Conservation (phyloP, 2,113 vertebrate species). For the Physeter macrocephalus region DNA sequence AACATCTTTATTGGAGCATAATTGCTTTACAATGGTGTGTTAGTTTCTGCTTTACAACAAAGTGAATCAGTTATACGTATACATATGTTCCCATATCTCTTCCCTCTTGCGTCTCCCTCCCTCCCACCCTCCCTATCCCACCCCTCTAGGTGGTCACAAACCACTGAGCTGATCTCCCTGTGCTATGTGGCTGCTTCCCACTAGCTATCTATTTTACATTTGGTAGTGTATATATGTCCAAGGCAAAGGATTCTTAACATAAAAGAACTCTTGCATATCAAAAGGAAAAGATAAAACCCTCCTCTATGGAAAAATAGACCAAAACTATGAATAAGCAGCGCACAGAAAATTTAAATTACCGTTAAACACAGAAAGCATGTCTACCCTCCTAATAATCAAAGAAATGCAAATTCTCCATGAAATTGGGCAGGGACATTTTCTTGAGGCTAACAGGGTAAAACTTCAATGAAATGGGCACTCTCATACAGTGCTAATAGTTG, state of each 20-base stretch:
- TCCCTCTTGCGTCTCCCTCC: no score
- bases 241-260: not conserved
- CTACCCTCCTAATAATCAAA: not conserved
- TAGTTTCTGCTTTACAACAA: no score
- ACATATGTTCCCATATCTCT: no score
- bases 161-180: no score
- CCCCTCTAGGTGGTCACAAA: no score
- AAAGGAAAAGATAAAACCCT: not conserved
- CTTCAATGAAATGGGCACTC: not conserved
- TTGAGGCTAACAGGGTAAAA: not conserved
- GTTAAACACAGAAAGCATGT: not conserved
- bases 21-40: no score
- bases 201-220: no score
- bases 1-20: no score
- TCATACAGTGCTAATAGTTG: not conserved
- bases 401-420: not conserved
- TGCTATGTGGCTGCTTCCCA: no score
- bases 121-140: no score
- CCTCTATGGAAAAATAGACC: not conserved
- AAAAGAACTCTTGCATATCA: not conserved
- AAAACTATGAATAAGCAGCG: not conserved
- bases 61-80: no score
- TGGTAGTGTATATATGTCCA: no score
- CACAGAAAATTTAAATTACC: not conserved
- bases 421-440: not conserved